Conservation (phyloP, 2,113 vertebrate species). For the Elaphurus davidianus region DNA sequence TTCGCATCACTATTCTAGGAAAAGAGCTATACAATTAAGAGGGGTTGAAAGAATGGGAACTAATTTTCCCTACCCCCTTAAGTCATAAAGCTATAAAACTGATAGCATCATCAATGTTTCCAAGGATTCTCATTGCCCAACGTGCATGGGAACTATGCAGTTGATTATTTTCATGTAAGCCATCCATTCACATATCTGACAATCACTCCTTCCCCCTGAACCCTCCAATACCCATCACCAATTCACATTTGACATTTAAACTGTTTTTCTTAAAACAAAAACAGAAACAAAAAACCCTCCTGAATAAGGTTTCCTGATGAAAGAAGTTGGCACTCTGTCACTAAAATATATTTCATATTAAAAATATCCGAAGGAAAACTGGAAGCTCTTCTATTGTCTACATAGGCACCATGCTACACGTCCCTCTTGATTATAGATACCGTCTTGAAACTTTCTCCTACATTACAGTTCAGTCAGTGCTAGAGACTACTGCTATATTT, state of each 20-base stretch:
- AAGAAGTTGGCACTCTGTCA: slow-evolving; percentile 77
- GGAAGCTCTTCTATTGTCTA: slow-evolving; percentile 79
- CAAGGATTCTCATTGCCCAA: slow-evolving; percentile 38
- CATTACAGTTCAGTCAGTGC: slow-evolving; percentile 87
- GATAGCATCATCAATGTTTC: slow-evolving; percentile 51
- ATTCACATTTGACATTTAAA: slow-evolving; percentile 75
- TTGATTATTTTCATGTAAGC: slow-evolving; percentile 24
- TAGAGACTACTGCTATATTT: slow-evolving; percentile 84
- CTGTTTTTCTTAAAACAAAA: slow-evolving; percentile 28
- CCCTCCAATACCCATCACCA: background rate
- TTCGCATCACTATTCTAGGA: slow-evolving; percentile 60
- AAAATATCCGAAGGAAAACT: slow-evolving; percentile 78
- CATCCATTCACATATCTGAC: background rate
- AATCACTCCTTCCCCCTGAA: background rate
- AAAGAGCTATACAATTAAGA: slow-evolving; percentile 47
- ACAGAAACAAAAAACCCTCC: background rate
- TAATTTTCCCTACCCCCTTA: slow-evolving; percentile 51
- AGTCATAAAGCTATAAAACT: slow-evolving; percentile 61
- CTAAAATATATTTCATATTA: slow-evolving; percentile 74
- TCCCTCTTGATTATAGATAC: slow-evolving; percentile 18
- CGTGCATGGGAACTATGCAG: background rate
- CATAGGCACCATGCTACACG: slow-evolving; percentile 74
- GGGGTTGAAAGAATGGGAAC: slow-evolving; percentile 60
- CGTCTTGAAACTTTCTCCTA: slow-evolving; percentile 72
- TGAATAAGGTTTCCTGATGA: slow-evolving; percentile 67